Evolutionary conservation across 1,140 invertebrate genomes (phyloP), one percentile per base, ranked within the genome.

Genomic region (Saccostrea glomerata): DNA sequence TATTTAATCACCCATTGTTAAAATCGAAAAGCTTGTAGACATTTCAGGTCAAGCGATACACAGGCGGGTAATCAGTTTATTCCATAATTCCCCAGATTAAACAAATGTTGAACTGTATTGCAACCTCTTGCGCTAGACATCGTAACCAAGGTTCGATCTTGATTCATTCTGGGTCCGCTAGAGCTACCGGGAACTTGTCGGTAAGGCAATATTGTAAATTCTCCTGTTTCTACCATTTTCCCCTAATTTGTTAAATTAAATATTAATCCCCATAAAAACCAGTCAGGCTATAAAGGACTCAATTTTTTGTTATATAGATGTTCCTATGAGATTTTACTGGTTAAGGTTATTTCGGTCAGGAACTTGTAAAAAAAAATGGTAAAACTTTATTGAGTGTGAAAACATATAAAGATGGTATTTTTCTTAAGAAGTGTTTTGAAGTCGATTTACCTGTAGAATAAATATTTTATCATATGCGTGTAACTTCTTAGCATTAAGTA

Each of bases 1-100:
- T 77, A 36, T 77, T 77, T 77, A 77, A 77, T 77, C 70, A 77
- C 70, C 70, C 25, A 77, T 77, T 77, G 70, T 77, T 77, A 77
- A 77, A 77, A 36, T 77, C 23, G 58, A 77, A 77, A 77, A 77
- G 30, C 23, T 12, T 25, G 30, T 25, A 77, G 23, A 36, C 70
- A 77, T 77, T 77, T 77, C 70, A 36, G 70, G 70, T 77, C 70
- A 77, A 77, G 70, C 70, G 23, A 77, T 77, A 77, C 70, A 30
- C 25, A 6, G 25, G 70, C 70, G 23, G 30, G 70, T 77, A 77
- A 77, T 77, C 70, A 77, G 70, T 77, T 77, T 77, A 77, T 77
- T 15, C 25, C 36, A 77, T 77, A 77, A 77, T 77, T 77, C 70
- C 30, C 70, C 70, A 77, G 70, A 77, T 77, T 77, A 25, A 77